phyloP scores from a whole-genome alignment of 1,140 invertebrate species.

The Alviniconcha marisindica region DNA sequence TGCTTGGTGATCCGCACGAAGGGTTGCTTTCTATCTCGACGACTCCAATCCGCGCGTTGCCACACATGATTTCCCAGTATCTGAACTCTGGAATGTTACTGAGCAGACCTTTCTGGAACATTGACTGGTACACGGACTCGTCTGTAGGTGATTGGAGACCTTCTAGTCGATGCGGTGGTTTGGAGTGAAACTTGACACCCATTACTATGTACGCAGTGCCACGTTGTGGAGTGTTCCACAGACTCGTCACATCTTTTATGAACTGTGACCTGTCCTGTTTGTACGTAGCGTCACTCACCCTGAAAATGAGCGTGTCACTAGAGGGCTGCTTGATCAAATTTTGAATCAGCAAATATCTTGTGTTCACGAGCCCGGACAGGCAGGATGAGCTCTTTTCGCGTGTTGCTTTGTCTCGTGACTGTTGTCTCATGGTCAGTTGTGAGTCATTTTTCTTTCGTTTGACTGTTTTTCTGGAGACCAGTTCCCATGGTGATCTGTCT shows the following conservation, averaged over 20 bases:
- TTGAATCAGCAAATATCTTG: too few species aligned
- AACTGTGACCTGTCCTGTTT: background rate
- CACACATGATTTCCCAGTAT: background rate
- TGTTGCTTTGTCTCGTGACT: too few species aligned
- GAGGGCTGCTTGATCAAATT: background rate
- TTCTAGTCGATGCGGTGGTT: background rate
- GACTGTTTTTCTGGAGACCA: background rate
- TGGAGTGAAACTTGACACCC: background rate
- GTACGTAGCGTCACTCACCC: background rate
- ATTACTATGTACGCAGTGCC: constrained; percentile 21
- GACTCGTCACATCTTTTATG: constrained; percentile 32
- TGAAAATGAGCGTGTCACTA: background rate
- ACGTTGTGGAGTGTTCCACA: constrained; percentile 43
- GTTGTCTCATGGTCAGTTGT: too few species aligned
- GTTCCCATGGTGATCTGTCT: background rate
- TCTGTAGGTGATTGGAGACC: background rate
- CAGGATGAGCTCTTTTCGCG: too few species aligned
- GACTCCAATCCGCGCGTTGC: constrained; percentile 30
- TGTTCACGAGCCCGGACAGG: too few species aligned
- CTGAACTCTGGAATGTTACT: constrained; percentile 12
- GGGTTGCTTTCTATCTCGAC: constrained; percentile 3
- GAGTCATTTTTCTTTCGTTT: background rate
- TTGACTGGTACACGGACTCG: background rate
- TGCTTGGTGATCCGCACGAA: constrained; percentile 22
- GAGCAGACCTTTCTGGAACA: constrained; percentile 20